phyloP scores from a whole-genome alignment of 23 tunicate species.

The Botrylloides violaceus region DNA sequence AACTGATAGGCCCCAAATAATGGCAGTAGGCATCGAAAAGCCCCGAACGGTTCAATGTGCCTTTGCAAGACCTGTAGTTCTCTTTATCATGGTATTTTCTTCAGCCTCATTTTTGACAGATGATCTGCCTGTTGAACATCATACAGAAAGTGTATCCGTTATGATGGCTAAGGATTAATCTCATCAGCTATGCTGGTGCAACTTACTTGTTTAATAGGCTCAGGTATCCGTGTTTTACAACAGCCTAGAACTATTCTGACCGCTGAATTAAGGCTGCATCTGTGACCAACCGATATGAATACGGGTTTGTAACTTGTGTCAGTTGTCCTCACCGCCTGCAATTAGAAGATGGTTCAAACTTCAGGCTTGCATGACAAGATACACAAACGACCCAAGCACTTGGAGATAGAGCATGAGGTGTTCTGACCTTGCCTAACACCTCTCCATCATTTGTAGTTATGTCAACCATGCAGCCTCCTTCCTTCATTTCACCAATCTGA shows the following conservation, averaged over 20 bases:
- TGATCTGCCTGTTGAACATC: conserved; percentile 18
- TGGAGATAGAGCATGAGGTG: no score
- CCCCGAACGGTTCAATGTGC: no score
- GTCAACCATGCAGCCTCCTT: conserved; percentile 13
- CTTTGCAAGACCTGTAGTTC: no score
- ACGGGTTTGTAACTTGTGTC: conserved; percentile 28
- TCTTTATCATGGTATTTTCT: background rate
- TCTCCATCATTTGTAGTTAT: conserved; percentile 21
- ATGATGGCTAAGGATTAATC: no score
- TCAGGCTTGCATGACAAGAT: no score
- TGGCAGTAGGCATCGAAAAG: no score
- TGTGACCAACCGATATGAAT: conserved; percentile 50
- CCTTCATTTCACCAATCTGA: conserved; percentile 7
- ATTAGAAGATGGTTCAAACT: no score
- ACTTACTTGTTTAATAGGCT: conserved; percentile 37
- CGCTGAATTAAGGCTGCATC: conserved; percentile 36
- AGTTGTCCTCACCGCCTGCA: conserved; percentile 36
- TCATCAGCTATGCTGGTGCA: background rate
- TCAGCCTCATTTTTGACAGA: background rate
- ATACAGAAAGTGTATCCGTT: no score
- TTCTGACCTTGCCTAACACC: conserved; percentile 31
- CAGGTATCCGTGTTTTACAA: conserved; percentile 42
- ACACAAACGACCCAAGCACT: no score
- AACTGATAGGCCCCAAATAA: no score
- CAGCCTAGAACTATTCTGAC: conserved; percentile 28